phyloP scores from a whole-genome alignment of 2,797 vertebrate genomes.

The Melanotaenia maccullochi region DNA sequence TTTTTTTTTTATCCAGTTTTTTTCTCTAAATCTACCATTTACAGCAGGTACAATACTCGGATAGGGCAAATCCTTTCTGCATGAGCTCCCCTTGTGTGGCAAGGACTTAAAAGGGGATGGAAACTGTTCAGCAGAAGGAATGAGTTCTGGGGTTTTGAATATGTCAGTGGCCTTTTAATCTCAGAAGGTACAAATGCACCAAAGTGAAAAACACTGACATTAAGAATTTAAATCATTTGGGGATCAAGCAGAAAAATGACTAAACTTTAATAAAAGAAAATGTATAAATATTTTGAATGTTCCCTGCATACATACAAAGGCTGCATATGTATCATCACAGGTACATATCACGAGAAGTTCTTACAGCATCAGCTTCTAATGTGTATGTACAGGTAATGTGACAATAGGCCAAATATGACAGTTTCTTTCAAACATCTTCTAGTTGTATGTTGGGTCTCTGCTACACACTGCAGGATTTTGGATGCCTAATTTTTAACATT shows the following conservation, averaged over 20 bases:
- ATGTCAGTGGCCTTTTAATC: conserved; percentile 71
- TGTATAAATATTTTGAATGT: conserved; percentile 41
- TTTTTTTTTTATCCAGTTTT: conserved; percentile 70
- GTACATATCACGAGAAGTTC: conserved; percentile 57
- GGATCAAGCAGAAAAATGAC: conserved; percentile 46
- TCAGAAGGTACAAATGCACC: conserved; percentile 51
- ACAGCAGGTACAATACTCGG: conserved; percentile 81
- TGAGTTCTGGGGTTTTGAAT: conserved; percentile 77
- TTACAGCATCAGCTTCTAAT: conserved; percentile 58
- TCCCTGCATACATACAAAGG: conserved; percentile 10
- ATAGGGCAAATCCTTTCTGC: conserved; percentile 82
- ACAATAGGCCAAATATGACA: conserved; percentile 38
- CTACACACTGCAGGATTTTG: conserved; percentile 45
- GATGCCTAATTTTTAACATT: conserved; percentile 35
- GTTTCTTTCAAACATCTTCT: conserved; percentile 36
- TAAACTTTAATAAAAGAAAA: conserved; percentile 38
- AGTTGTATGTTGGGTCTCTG: conserved; percentile 43
- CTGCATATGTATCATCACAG: conserved; percentile 27
- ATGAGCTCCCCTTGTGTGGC: conserved; percentile 75
- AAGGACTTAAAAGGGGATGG: conserved; percentile 71
- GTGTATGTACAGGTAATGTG: conserved; percentile 63
- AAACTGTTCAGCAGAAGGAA: conserved; percentile 69
- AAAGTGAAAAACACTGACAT: conserved; percentile 54
- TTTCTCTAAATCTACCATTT: conserved; percentile 82
- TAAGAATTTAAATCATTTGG: conserved; percentile 61